Conservation (phyloP, 2,797 vertebrate species). For the Macropus fuliginosus region DNA sequence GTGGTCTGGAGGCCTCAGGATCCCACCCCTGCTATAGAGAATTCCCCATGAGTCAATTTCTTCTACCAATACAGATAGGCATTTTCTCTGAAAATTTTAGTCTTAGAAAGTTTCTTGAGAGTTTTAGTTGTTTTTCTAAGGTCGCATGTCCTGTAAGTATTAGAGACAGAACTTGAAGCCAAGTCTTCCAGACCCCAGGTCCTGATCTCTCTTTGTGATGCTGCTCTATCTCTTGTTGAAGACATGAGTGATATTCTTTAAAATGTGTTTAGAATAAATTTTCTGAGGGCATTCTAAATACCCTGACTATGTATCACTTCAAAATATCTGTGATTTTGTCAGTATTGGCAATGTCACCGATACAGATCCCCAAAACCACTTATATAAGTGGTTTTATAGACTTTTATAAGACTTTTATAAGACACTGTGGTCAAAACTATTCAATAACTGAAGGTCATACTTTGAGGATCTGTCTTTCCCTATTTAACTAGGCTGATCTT, state of each 20-base stretch:
- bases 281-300: background rate
- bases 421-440: background rate
- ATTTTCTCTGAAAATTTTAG: background rate
- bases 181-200: background rate
- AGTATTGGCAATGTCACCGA: background rate
- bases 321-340: background rate
- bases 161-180: background rate
- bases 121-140: background rate
- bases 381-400: background rate
- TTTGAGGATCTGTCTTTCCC: background rate
- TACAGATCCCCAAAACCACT: background rate
- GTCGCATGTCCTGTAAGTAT: background rate
- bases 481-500: background rate
- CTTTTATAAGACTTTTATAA: background rate
- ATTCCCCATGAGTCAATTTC: background rate
- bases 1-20: no score
- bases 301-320: background rate
- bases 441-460: background rate
- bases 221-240: background rate
- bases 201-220: background rate
- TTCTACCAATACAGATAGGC: no score
- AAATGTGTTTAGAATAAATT: background rate
- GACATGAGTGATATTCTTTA: background rate
- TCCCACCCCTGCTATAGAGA: background rate
- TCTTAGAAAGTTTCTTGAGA: background rate